Evolutionary conservation across 2,888 invertebrate genomes (phyloP).

Genomic region (Iselma pallidipennis): DNA sequence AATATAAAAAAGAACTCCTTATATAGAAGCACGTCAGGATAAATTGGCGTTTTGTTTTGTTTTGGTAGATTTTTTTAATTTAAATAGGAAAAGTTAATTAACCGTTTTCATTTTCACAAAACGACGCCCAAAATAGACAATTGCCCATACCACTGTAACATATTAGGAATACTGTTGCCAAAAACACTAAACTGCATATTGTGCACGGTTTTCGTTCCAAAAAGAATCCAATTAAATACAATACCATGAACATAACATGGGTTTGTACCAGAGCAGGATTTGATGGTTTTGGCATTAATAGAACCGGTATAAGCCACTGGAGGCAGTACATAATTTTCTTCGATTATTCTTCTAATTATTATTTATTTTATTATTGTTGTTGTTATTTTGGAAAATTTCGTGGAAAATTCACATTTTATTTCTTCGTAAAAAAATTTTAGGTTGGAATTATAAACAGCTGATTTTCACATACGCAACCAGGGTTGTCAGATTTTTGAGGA

Average conservation of each 20-base stretch:
- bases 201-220: slow-evolving; percentile 96
- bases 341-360: not conserved
- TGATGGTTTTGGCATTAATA: slow-evolving; percentile 95
- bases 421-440: not conserved
- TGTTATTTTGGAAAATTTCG: no score
- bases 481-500: no score
- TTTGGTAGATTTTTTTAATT: not conserved
- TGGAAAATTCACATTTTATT: slow-evolving; percentile 5
- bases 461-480: not conserved
- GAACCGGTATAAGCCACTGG: slow-evolving; percentile 95
- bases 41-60: not conserved
- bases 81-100: slow-evolving; percentile 27
- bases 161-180: slow-evolving; percentile 89
- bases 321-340: slow-evolving; percentile 83
- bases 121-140: slow-evolving; percentile 88
- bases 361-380: not conserved
- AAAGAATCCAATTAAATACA: slow-evolving; percentile 96
- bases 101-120: slow-evolving; percentile 69
- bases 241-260: slow-evolving; percentile 96
- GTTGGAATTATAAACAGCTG: not conserved
- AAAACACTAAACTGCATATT: slow-evolving; percentile 93
- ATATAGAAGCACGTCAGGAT: not conserved
- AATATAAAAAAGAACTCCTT: not conserved
- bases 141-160: slow-evolving; percentile 97
- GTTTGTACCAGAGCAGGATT: slow-evolving; percentile 96